Conservation (phyloP, 1,140 invertebrate species). For the Brachionus koreanus region DNA sequence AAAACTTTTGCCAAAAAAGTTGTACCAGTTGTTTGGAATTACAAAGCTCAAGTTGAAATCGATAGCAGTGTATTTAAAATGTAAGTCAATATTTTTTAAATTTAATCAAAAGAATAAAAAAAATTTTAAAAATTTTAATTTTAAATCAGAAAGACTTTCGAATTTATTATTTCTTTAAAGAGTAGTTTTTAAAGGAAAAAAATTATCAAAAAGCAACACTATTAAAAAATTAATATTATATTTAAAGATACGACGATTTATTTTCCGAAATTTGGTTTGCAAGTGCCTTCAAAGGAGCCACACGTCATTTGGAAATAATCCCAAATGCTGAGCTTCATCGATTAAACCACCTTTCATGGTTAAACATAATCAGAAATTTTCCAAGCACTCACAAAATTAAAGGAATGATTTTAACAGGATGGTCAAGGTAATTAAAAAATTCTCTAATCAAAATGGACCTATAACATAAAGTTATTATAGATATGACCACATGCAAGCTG, state of each 20-base stretch:
- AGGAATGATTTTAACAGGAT: conserved; percentile 37
- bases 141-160: no score
- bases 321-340: not conserved
- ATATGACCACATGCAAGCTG: conserved; percentile 43
- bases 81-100: not conserved
- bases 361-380: conserved; percentile 7
- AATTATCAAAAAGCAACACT: no score
- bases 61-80: not conserved
- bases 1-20: not conserved
- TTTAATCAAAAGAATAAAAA: not conserved
- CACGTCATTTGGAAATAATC: conserved; percentile 1
- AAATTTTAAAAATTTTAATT: no score
- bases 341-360: conserved; percentile 23
- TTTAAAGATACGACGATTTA: conserved; percentile 39
- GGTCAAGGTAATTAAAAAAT: conserved; percentile 36
- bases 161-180: no score
- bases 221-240: no score
- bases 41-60: conserved; percentile 13
- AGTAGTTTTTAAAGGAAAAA: no score
- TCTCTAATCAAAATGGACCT: not conserved
- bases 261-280: conserved; percentile 38
- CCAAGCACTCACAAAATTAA: conserved; percentile 16
- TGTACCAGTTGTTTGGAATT: conserved; percentile 44
- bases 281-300: conserved; percentile 42
- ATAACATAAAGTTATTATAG: not conserved